Base-by-base conservation (phyloP, 2,888 invertebrate genomes). In the Andrena bucephala region DNA sequence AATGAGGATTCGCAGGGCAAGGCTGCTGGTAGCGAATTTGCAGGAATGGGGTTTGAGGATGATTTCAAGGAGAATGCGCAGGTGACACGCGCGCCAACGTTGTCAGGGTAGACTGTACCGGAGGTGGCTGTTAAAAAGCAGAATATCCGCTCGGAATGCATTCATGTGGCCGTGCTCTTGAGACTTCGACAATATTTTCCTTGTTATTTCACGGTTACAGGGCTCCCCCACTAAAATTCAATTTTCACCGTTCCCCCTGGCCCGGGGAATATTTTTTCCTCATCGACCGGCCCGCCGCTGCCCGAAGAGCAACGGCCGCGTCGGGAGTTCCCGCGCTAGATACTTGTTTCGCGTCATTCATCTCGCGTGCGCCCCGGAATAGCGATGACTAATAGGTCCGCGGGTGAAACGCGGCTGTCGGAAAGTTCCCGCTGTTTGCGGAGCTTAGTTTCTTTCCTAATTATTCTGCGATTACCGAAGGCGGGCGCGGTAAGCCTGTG, bases 201-300 rank as follows among this genome's bases (percentile, higher is more conserved):
- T 31, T 31, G 48, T 48, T 48, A 29, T n/a, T 63, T 52, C 27
- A n/a, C 66, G 1, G 20, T 16, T 24, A 27, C 57, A 13, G 27
- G 24, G 10, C 57, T 20, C 20, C 52, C 24, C 68, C 48, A 67
- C 68, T 59, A 74, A 48, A 67, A 74, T 68, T 74, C 59, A 48
- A 33, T 59, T 74, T 24, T 13, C 31, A 5, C 7, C n/a, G n/a
- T 52, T 63, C 59, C 16, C n/a, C 52, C n/a, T 1, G 24, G 24
- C 5, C 2, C 4, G 4, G 13, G 8, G 24, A 3, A 57, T 5
- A 13, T 36, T 72, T 60, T 50, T 42, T 57, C 66, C 7, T 13
- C 24, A 4, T 29, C 66, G 20, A 31, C 10, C 57, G 57, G 1
- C 10, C 24, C 4, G 24, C 13, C 24, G 57, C 57, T 57, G 52